Evolutionary conservation across 2,888 invertebrate genomes (phyloP).

Genomic region (Furcula furcula): DNA sequence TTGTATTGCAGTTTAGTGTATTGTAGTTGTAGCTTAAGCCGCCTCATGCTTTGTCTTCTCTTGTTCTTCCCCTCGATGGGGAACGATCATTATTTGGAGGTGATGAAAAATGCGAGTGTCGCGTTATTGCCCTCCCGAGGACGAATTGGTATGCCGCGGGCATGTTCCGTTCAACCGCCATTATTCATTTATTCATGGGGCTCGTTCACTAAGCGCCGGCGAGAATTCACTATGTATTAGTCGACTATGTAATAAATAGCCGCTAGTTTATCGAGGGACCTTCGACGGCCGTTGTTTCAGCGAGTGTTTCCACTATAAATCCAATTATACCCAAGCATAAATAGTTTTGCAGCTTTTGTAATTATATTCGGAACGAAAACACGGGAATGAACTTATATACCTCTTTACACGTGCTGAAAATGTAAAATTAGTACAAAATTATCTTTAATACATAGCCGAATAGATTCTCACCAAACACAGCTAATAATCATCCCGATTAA

Average conservation of each 20-base stretch:
- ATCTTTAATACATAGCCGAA: too few relatives aligned
- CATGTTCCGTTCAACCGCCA: constrained; percentile 62
- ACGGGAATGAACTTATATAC: too few relatives aligned
- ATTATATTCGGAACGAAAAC: too few relatives aligned
- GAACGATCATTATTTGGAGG: constrained; percentile 52
- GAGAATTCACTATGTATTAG: constrained; percentile 45
- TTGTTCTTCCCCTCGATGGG: too few relatives aligned
- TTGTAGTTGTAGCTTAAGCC: too few relatives aligned
- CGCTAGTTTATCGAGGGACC: constrained; percentile 6
- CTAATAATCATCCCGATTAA: too few relatives aligned
- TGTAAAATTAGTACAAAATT: too few relatives aligned
- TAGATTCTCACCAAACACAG: too few relatives aligned
- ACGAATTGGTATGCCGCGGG: constrained; percentile 74
- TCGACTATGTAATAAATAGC: constrained; percentile 26
- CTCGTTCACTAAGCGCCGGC: constrained; percentile 53
- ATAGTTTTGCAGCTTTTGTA: too few relatives aligned
- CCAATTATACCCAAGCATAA: constrained; percentile 4
- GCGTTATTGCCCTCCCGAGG: constrained; percentile 70
- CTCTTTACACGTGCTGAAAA: too few relatives aligned
- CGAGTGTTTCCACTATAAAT: constrained; percentile 3
- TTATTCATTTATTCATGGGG: constrained; percentile 78
- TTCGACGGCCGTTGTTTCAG: constrained; percentile 2
- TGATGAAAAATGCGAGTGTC: constrained; percentile 68
- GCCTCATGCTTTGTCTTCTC: too few relatives aligned
- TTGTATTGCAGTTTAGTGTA: too few relatives aligned